Evolutionary conservation across 1,140 invertebrate species (phyloP).

Genomic region (Ceratitis capitata): DNA sequence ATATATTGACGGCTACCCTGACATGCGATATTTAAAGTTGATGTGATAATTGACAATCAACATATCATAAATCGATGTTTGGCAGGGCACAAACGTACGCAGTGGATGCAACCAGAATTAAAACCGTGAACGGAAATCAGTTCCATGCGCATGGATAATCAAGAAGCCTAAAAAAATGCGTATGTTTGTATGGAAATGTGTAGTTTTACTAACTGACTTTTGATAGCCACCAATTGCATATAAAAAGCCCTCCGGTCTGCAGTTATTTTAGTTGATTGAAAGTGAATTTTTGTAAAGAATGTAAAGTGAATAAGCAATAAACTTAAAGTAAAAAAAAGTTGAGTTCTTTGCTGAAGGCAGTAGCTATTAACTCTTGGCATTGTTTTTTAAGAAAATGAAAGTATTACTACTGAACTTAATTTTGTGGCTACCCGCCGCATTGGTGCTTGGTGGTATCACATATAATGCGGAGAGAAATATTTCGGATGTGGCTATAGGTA

Average conservation of each 20-base stretch:
- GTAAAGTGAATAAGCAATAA: slow-evolving; percentile 28
- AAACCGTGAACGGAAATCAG: background rate
- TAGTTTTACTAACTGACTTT: background rate
- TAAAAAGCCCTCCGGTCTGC: background rate
- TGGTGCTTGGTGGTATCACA: background rate
- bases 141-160: background rate
- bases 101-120: too few species aligned
- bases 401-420: background rate
- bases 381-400: slow-evolving; percentile 24
- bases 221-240: background rate
- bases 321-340: slow-evolving; percentile 22
- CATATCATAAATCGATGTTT: slow-evolving; percentile 37
- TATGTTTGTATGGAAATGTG: background rate
- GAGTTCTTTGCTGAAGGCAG: background rate
- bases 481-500: slow-evolving; percentile 44
- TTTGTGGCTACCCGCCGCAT: background rate
- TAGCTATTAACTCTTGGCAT: background rate
- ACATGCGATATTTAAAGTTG: slow-evolving; percentile 42
- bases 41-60: slow-evolving; percentile 43
- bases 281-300: slow-evolving; percentile 25
- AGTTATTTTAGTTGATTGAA: slow-evolving; percentile 31
- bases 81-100: background rate
- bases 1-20: slow-evolving; percentile 4
- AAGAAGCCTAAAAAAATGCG: background rate
- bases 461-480: slow-evolving; percentile 42